Conservation (phyloP, 2,888 invertebrate species). For the Brachypalpus laphriformis region DNA sequence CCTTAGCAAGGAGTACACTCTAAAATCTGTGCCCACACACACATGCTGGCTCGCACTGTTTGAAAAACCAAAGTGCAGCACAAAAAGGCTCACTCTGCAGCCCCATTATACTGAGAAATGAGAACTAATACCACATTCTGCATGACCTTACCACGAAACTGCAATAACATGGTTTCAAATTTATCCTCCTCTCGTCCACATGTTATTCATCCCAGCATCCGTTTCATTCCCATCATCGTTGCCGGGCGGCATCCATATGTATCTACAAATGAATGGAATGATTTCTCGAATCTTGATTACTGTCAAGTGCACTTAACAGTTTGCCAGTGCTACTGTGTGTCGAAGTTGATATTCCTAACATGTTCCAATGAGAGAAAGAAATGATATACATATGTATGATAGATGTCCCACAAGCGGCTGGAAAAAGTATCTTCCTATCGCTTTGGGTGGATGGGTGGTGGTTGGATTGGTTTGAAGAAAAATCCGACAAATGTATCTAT, state of each 20-base stretch:
- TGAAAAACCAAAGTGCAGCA: constrained; percentile 46
- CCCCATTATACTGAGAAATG: too few species aligned
- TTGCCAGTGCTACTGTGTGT: constrained; percentile 58
- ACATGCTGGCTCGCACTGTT: neutral
- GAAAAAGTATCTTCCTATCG: constrained; percentile 16
- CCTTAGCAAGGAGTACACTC: neutral
- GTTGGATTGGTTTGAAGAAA: constrained; percentile 4
- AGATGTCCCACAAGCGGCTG: constrained; percentile 60
- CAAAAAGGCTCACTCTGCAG: constrained; percentile 13
- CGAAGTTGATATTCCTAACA: constrained; percentile 70
- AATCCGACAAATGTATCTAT: constrained; percentile 67
- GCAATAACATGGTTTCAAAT: constrained; percentile 69
- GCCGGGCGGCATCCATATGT: neutral
- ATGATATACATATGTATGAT: constrained; percentile 68
- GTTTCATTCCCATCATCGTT: neutral
- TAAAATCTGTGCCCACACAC: neutral
- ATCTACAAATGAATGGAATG: constrained; percentile 69
- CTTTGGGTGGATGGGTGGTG: neutral
- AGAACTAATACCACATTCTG: constrained; percentile 62
- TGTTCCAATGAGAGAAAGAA: constrained; percentile 21
- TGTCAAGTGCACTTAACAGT: constrained; percentile 73
- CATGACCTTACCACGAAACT: constrained; percentile 67
- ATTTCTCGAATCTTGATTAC: constrained; percentile 73
- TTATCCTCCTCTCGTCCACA: constrained; percentile 57
- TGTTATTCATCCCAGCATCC: constrained; percentile 41